These are phyloP conservation scores for Darevskia nairensis DNA, from an alignment of 2,797 vertebrate species.

Conservation along the genomic window DNA sequence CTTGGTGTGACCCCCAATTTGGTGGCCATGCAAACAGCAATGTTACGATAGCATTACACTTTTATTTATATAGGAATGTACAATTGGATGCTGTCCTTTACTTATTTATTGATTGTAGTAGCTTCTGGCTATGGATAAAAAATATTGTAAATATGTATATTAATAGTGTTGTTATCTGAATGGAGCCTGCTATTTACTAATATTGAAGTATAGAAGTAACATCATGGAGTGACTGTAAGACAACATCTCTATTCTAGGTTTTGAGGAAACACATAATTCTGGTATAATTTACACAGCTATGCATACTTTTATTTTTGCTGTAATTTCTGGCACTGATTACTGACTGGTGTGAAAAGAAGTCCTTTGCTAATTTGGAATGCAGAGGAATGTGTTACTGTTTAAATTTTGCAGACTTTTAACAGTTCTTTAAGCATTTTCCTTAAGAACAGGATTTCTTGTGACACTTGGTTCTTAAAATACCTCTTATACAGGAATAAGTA, in stretches of 20 bases:
- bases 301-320: not conserved
- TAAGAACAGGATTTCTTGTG: not conserved
- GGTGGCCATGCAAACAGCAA: too few species aligned
- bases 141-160: not conserved
- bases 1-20: too few species aligned
- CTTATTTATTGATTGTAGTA: not conserved
- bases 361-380: not conserved
- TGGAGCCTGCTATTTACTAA: not conserved
- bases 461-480: not conserved
- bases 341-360: not conserved
- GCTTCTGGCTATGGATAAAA: not conserved
- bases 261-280: not conserved
- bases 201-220: not conserved
- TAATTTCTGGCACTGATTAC: not conserved
- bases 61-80: too few species aligned
- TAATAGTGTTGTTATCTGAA: not conserved
- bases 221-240: not conserved
- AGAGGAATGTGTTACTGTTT: not conserved
- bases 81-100: too few species aligned
- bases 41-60: too few species aligned
- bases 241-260: not conserved
- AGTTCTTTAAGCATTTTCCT: constrained; percentile 11
- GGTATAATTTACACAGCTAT: not conserved
- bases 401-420: not conserved
- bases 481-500: not conserved